Percentiles rank a stretch among this genome's conserved stretches.
Evolutionary conservation across 2,888 invertebrate species (phyloP).

Genomic region (Elegia similella): DNA sequence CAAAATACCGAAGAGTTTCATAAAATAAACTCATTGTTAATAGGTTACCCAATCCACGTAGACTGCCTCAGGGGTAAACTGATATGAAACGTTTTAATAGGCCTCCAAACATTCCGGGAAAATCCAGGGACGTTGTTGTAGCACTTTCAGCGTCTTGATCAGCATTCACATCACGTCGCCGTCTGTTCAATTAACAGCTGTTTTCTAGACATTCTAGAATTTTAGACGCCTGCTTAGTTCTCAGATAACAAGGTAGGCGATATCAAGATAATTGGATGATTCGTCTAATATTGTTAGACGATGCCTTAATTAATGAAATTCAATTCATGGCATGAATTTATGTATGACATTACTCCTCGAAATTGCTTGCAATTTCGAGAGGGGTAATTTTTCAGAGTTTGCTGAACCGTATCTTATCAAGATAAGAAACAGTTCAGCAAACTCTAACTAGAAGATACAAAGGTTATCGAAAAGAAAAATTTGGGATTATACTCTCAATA

Average conservation of each 20-base stretch:
- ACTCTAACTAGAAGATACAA: too few species aligned
- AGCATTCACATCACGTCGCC: not conserved
- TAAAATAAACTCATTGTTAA: too few species aligned
- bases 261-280: not conserved
- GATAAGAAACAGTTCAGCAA: too few species aligned
- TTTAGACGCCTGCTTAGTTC: not conserved
- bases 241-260: not conserved
- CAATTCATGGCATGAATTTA: not conserved
- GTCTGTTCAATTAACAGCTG: not conserved
- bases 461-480: too few species aligned
- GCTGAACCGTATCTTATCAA: too few species aligned
- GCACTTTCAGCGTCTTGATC: not conserved
- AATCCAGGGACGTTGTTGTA: not conserved
- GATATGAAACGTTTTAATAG: not conserved
- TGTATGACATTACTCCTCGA: not conserved
- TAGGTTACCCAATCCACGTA: too few species aligned
- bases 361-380: too few species aligned
- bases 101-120: not conserved
- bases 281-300: not conserved
- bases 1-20: too few species aligned
- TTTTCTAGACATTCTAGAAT: not conserved
- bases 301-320: not conserved
- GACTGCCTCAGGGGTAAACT: not conserved
- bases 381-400: too few species aligned
- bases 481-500: too few species aligned